A percentile compares a stretch with the other conserved stretches of the same genome.
These are phyloP conservation scores for Brachionus rubens DNA, from an alignment of 1,140 invertebrate species.

Conservation along the genomic window DNA sequence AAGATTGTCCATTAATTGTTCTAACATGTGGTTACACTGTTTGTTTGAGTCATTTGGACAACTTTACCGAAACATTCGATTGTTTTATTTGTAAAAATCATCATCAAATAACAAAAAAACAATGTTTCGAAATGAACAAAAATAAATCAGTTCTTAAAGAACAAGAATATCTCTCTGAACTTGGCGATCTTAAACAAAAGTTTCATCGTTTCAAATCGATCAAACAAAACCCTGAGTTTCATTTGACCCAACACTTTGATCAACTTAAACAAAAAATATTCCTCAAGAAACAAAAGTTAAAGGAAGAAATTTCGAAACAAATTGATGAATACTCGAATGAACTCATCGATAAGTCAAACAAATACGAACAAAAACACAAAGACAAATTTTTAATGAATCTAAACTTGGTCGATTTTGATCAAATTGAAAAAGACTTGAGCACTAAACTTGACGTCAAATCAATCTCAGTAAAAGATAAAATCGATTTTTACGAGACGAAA, in stretches of 20 bases:
- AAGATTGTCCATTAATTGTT: neutral
- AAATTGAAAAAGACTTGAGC: neutral
- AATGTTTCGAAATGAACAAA: slow-evolving; percentile 3
- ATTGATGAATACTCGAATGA: neutral
- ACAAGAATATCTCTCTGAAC: neutral
- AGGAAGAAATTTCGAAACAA: neutral
- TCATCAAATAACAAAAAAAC: neutral
- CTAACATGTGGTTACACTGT: neutral
- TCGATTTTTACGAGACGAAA: neutral
- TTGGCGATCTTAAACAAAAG: neutral
- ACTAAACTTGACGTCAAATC: neutral
- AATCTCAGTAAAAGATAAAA: neutral
- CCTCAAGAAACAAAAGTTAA: neutral
- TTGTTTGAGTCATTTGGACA: neutral
- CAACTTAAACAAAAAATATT: neutral
- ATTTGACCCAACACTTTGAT: neutral
- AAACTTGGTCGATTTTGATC: slow-evolving; percentile 7
- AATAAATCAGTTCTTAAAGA: neutral
- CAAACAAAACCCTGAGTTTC: slow-evolving; percentile 10
- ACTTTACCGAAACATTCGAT: neutral
- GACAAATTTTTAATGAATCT: neutral
- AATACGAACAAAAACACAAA: neutral
- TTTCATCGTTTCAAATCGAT: neutral
- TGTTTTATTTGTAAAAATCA: slow-evolving; percentile 23
- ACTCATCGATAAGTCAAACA: neutral